Evolutionary conservation across 1,140 invertebrate species (phyloP).

Genomic region (Cotesia vestalis): DNA sequence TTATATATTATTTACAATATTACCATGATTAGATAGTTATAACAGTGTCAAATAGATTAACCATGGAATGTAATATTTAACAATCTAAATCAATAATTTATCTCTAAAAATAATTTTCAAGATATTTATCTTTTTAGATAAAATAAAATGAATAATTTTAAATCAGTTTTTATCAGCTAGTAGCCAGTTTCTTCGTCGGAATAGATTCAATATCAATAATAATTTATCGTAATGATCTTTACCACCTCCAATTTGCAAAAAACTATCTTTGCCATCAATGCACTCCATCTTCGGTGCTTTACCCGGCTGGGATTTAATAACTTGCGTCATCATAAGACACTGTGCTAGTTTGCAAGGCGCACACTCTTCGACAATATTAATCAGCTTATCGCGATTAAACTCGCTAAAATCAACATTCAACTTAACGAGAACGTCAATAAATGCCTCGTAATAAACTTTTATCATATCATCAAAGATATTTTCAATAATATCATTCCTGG

Average conservation of each 20-base stretch:
- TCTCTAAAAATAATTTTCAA: background rate
- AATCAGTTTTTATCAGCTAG: background rate
- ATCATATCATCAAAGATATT: slow-evolving; percentile 66
- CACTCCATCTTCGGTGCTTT: slow-evolving; percentile 48
- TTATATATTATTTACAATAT: too few relatives aligned
- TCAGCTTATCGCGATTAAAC: slow-evolving; percentile 51
- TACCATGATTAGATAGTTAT: too few relatives aligned
- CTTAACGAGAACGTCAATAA: slow-evolving; percentile 57
- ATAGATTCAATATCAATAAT: slow-evolving; percentile 50
- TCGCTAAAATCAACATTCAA: slow-evolving; percentile 47
- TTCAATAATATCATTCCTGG: slow-evolving; percentile 65
- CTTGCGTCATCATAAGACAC: slow-evolving; percentile 62
- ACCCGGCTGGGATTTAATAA: slow-evolving; percentile 57
- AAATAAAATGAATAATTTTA: background rate
- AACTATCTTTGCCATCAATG: slow-evolving; percentile 47
- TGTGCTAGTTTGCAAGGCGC: slow-evolving; percentile 55
- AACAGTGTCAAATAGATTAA: too few relatives aligned
- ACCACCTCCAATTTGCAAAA: slow-evolving; percentile 48
- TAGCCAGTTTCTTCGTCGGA: slow-evolving; percentile 54
- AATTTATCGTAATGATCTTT: slow-evolving; percentile 55
- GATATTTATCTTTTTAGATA: background rate
- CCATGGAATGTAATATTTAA: too few relatives aligned
- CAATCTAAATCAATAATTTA: slow-evolving; percentile 3
- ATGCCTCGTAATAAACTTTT: slow-evolving; percentile 66
- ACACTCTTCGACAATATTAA: slow-evolving; percentile 49